Percentiles rank a stretch among this genome's conserved stretches.
Conservation (phyloP, 2,113 vertebrate genomes). For the Penelope pileata region DNA sequence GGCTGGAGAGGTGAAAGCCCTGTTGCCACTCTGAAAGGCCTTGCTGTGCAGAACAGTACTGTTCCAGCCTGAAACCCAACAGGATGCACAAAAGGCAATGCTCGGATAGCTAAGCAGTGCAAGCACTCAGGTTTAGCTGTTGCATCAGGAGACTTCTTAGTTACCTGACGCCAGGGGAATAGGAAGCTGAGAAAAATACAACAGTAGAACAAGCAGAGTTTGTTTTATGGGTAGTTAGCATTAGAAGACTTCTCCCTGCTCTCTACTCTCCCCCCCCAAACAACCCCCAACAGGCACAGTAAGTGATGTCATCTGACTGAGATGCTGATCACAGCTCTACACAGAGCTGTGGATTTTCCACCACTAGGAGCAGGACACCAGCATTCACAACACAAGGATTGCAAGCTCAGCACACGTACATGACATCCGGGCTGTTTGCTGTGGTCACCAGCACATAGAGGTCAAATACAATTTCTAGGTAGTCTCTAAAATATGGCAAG, state of each 20-base stretch:
- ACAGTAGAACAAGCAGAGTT: background rate
- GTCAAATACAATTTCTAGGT: constrained; percentile 87
- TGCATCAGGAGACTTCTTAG: too few species aligned
- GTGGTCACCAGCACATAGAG: constrained; percentile 94
- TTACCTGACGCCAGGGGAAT: background rate
- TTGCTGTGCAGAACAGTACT: background rate
- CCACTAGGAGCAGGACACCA: background rate
- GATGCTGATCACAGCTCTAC: background rate
- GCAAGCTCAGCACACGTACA: constrained; percentile 77
- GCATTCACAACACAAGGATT: background rate
- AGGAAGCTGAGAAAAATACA: background rate
- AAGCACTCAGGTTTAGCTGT: too few species aligned
- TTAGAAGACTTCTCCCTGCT: background rate
- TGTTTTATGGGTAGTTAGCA: background rate
- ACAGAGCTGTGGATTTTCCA: background rate
- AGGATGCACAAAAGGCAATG: background rate
- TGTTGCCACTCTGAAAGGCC: background rate
- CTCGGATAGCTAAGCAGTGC: background rate
- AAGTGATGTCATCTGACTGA: background rate
- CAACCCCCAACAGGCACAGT: background rate
- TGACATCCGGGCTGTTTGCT: constrained; percentile 92
- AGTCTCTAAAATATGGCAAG: constrained; percentile 85
- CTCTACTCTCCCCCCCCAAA: too few species aligned
- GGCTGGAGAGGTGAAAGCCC: background rate
- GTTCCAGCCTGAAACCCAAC: background rate